These are phyloP conservation scores for Poeciliopsis retropinna DNA, from an alignment of 2,113 vertebrate species.

Conservation along the genomic window DNA sequence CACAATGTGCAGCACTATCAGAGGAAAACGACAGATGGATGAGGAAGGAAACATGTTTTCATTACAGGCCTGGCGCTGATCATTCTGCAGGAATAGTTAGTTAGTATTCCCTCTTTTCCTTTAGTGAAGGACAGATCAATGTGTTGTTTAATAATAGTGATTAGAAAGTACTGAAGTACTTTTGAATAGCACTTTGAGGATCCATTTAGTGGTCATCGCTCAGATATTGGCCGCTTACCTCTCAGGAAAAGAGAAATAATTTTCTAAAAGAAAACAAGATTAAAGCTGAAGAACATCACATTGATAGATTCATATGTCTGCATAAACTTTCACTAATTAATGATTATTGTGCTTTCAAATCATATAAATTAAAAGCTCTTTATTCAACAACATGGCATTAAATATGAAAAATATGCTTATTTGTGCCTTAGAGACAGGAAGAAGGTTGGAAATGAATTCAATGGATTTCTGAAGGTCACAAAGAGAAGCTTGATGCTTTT, in stretches of 20 bases:
- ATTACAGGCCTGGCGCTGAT: too few species aligned
- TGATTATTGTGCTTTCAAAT: background rate
- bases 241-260: background rate
- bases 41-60: too few species aligned
- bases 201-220: background rate
- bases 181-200: too few species aligned
- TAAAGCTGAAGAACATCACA: background rate
- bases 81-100: too few species aligned
- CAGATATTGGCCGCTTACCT: background rate
- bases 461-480: background rate
- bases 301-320: background rate
- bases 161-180: too few species aligned
- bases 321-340: background rate
- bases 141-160: too few species aligned
- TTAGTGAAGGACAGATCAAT: too few species aligned
- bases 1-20: too few species aligned
- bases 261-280: background rate
- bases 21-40: too few species aligned
- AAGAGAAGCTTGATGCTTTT: background rate
- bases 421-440: background rate
- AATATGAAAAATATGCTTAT: background rate
- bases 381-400: background rate
- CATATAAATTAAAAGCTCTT: background rate
- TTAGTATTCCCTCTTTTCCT: too few species aligned
- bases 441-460: background rate